Base-by-base conservation (phyloP, 2,797 vertebrate genomes). In the Coilia nasus region DNA sequence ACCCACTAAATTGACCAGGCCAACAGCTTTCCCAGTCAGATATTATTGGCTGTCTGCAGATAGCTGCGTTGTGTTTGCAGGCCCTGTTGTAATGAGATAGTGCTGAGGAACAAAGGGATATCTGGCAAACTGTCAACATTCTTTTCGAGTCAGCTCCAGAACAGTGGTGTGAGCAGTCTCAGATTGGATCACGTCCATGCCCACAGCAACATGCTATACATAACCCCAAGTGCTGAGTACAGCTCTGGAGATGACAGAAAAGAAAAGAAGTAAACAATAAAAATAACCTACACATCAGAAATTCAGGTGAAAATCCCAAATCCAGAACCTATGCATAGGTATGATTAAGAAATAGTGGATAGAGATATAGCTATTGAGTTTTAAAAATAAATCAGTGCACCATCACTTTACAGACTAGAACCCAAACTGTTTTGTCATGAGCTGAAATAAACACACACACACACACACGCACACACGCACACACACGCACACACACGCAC, bases 181-280 rank as follows among this genome's bases (percentile, higher is more conserved):
- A 35, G 64, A 67, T 67, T 28, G 25, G 62, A 11, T 31, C 28
- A 31, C 25, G 14, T 4, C 35, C 64, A 35, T 31, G 64, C 14
- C 64, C 28, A 35, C 31, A 17, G 71, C 71, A 78, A 78, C 71
- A 78, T 78, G 35, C 71, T 78, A 78, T 78, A 78, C 31, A 78
- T 44, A 41, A 19, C 7, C 31, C 35, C 6, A n/a, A 41, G 35
- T 35, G 9, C 71, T 44, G 71, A 21, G 31, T 17, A 78, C 14
- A 17, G 41, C 60, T 23, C 23, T 25, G n/a, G 6, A 12, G 5
- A 4, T 64, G 60, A 1, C 57, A 2, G 0, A 59, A 19, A 19
- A 21, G 57, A 7, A 59, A 19, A 59, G 11, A 59, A 19, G 19
- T 19, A 59, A 59, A 59, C 35, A 41, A 41, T 41, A 59, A 54